A percentile compares a stretch with the other conserved stretches of the same genome.
Conservation (phyloP, 2,113 vertebrate species). For the Bujurquina vittata region DNA sequence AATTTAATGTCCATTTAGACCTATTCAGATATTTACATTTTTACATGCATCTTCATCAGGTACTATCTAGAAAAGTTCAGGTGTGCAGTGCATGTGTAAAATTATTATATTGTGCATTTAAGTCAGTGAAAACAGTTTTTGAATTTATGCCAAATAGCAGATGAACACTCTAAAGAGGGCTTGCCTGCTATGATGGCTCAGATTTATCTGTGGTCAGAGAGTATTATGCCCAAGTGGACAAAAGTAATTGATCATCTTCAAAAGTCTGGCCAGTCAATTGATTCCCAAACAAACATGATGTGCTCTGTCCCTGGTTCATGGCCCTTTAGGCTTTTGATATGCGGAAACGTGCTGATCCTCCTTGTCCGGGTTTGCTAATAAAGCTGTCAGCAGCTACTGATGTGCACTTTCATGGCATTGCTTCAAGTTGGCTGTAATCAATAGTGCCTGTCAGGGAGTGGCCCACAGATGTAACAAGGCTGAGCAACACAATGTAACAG, state of each 20-base stretch:
- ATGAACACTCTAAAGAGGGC: neutral
- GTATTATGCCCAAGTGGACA: slow-evolving; percentile 2
- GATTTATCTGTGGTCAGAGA: slow-evolving; percentile 13
- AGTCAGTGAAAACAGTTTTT: neutral
- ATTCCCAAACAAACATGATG: slow-evolving; percentile 48
- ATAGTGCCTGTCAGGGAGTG: slow-evolving; percentile 56
- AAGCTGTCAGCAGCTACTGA: slow-evolving; percentile 66
- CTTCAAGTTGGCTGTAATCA: slow-evolving; percentile 62
- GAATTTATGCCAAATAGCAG: neutral
- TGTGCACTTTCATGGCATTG: slow-evolving; percentile 46
- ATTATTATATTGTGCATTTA: neutral
- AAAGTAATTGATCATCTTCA: slow-evolving; percentile 37
- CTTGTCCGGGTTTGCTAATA: slow-evolving; percentile 63
- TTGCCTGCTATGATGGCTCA: neutral
- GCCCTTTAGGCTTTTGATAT: slow-evolving; percentile 42
- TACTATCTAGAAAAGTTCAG: neutral
- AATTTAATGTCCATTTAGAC: neutral
- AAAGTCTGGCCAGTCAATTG: slow-evolving; percentile 30
- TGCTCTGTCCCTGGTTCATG: slow-evolving; percentile 35
- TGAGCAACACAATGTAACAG: slow-evolving; percentile 45
- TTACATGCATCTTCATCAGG: neutral
- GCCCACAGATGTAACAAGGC: slow-evolving; percentile 39
- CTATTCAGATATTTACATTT: neutral
- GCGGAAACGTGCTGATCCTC: slow-evolving; percentile 48
- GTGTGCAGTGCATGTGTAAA: neutral